These are phyloP conservation scores for Vombatus ursinus DNA, from an alignment of 2,113 vertebrate species.

Conservation along the genomic window DNA sequence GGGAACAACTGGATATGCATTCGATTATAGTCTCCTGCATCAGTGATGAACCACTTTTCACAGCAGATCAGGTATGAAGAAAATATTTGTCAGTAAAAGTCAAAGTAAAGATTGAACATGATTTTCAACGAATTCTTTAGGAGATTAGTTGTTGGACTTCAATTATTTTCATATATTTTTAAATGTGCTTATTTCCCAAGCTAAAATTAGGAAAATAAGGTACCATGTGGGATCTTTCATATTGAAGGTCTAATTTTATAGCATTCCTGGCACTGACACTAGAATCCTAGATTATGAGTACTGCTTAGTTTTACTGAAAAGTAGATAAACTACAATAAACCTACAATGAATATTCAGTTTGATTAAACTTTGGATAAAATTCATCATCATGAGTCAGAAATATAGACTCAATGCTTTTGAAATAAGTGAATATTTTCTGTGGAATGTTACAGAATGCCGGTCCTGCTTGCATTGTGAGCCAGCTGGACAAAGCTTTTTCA, in stretches of 20 bases:
- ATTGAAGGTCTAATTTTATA: neutral
- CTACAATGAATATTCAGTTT: neutral
- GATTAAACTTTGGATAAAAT: neutral
- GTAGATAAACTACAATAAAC: neutral
- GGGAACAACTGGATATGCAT: slow-evolving; percentile 99
- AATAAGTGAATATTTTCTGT: slow-evolving; percentile 55
- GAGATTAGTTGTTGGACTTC: neutral
- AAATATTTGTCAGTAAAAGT: neutral
- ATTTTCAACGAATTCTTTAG: neutral
- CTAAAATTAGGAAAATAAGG: slow-evolving; percentile 8
- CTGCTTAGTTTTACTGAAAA: slow-evolving; percentile 21
- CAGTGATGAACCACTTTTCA: slow-evolving; percentile 95
- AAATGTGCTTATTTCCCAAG: slow-evolving; percentile 31
- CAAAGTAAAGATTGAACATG: neutral
- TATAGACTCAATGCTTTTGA: neutral
- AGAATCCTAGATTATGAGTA: neutral
- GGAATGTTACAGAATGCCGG: slow-evolving; percentile 27
- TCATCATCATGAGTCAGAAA: slow-evolving; percentile 2
- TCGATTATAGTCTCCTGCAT: slow-evolving; percentile 97
- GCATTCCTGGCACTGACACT: neutral
- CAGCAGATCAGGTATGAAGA: slow-evolving; percentile 93
- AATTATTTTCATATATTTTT: neutral
- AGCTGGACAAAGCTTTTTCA: slow-evolving; percentile 25
- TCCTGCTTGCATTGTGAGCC: slow-evolving; percentile 20
- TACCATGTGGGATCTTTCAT: neutral